These are phyloP conservation scores for Lepus americanus DNA, from an alignment of 2,113 vertebrate species.

Conservation along the genomic window DNA sequence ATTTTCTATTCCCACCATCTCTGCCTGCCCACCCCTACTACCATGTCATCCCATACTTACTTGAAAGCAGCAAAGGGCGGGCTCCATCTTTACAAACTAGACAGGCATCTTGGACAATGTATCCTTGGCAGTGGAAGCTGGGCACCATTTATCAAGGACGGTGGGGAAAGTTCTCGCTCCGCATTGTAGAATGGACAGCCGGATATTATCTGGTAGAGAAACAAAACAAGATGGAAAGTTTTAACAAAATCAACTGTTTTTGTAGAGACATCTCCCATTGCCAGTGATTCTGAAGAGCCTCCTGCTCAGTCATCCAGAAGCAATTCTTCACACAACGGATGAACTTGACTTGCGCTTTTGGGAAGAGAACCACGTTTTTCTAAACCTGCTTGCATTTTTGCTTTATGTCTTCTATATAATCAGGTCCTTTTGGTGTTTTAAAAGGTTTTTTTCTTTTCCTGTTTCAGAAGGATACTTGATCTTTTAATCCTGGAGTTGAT, in stretches of 20 bases:
- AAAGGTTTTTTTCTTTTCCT: too few species aligned
- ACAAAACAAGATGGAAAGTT: slow-evolving; percentile 87
- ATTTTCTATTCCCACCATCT: too few species aligned
- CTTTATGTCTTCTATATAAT: too few species aligned
- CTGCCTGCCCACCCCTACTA: too few species aligned
- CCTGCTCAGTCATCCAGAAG: background rate
- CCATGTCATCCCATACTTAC: too few species aligned
- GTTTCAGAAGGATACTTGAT: too few species aligned
- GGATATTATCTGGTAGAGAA: slow-evolving; percentile 89
- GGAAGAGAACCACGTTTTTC: too few species aligned
- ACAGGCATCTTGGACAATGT: background rate
- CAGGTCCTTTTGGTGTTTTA: too few species aligned
- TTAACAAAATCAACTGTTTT: slow-evolving; percentile 87
- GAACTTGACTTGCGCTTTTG: background rate
- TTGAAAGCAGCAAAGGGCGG: too few species aligned
- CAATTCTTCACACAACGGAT: background rate
- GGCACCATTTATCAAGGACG: slow-evolving; percentile 89
- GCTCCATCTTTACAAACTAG: too few species aligned
- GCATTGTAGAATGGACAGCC: slow-evolving; percentile 89
- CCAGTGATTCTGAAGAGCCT: slow-evolving; percentile 91
- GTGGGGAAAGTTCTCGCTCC: slow-evolving; percentile 88
- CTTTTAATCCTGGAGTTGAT: too few species aligned
- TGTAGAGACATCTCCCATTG: slow-evolving; percentile 90
- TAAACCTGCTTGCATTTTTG: too few species aligned
- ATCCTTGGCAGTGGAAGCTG: slow-evolving; percentile 89